Percentiles rank a stretch among this genome's conserved stretches.
These are phyloP conservation scores for Danio choprae DNA, from an alignment of 2,797 vertebrate genomes.

Conservation along the genomic window DNA sequence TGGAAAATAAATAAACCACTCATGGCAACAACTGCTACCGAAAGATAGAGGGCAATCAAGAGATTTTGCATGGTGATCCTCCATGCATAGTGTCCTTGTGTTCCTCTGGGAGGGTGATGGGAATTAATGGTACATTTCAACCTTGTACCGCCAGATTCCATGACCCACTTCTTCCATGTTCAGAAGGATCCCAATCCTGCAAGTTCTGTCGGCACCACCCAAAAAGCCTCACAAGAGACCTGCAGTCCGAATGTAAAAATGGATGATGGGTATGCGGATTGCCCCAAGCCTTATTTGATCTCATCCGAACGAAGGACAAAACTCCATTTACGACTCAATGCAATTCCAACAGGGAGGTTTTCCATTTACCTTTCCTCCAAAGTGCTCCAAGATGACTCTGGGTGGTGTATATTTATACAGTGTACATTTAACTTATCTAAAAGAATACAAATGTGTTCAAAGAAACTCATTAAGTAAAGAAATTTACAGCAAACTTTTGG, in stretches of 20 bases:
- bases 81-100: conserved; percentile 11
- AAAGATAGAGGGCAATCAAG: not conserved
- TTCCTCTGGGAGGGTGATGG: not conserved
- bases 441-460: not conserved
- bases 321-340: not conserved
- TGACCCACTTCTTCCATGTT: conserved; percentile 24
- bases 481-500: not conserved
- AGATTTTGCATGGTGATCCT: conserved; percentile 3
- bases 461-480: no score
- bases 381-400: not conserved
- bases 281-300: not conserved
- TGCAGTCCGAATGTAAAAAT: conserved; percentile 19
- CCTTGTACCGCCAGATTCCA: not conserved
- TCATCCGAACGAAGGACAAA: conserved; percentile 2
- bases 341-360: not conserved
- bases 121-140: not conserved
- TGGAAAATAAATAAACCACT: not conserved
- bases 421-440: not conserved
- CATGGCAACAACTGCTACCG: not conserved
- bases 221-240: conserved; percentile 3
- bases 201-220: not conserved
- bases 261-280: not conserved
- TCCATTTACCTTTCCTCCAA: not conserved
- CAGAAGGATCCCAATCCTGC: conserved; percentile 32
- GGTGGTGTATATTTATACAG: not conserved